Conservation (phyloP, 2,888 invertebrate species). For the Clitarchus hookeri region DNA sequence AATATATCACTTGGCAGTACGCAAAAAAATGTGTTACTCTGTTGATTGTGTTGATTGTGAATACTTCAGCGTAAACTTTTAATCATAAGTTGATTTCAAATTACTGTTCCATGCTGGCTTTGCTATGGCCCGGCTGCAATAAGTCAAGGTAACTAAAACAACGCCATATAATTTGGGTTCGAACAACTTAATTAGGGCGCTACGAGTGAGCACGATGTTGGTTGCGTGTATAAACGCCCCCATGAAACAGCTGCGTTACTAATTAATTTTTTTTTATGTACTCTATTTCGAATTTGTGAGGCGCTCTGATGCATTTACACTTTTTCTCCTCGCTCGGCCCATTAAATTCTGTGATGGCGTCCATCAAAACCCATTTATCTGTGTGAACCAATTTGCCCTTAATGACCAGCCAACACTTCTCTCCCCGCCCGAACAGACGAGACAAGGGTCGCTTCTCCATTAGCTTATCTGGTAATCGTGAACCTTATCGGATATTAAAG, state of each 20-base stretch:
- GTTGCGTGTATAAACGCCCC: not conserved
- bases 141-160: not conserved
- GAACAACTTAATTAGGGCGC: not conserved
- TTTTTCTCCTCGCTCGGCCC: constrained; percentile 8
- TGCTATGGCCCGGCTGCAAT: not conserved
- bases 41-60: too few species aligned
- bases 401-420: not conserved
- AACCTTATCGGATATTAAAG: constrained; percentile 26
- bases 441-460: constrained; percentile 22
- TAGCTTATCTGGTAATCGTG: constrained; percentile 25
- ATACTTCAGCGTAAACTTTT: not conserved
- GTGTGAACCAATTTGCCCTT: constrained; percentile 21
- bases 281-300: constrained; percentile 3
- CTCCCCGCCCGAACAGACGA: not conserved
- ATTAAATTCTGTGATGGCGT: constrained; percentile 22
- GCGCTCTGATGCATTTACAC: constrained; percentile 4
- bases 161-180: not conserved
- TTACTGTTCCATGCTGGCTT: not conserved
- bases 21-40: too few species aligned
- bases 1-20: too few species aligned
- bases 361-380: constrained; percentile 27
- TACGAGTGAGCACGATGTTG: not conserved
- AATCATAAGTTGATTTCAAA: not conserved
- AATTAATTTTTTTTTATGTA: not conserved
- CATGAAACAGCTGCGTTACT: not conserved